Conservation (phyloP, 2,797 vertebrate genomes). For the Chiloscyllium punctatum region DNA sequence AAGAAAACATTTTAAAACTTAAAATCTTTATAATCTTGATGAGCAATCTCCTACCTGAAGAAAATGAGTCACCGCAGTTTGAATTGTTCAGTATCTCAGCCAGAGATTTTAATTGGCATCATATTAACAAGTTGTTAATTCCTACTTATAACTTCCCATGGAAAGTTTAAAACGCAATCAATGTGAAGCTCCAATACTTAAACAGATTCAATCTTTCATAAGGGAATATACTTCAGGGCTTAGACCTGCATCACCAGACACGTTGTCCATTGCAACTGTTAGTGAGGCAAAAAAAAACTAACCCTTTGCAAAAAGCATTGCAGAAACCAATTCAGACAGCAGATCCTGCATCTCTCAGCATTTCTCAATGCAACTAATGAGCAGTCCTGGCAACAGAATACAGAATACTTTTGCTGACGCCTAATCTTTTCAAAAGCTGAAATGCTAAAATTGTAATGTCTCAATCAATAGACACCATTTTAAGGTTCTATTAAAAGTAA, state of each 20-base stretch:
- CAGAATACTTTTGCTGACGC: neutral
- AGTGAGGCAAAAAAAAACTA: neutral
- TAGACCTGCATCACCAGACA: neutral
- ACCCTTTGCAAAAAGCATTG: no score
- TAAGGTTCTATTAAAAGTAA: neutral
- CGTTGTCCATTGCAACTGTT: neutral
- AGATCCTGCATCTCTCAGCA: neutral
- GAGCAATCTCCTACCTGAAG: neutral
- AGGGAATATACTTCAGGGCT: neutral
- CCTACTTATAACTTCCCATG: neutral
- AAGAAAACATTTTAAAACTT: neutral
- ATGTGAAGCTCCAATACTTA: neutral
- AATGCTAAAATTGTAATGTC: neutral
- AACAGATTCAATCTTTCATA: neutral
- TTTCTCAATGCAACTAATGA: neutral
- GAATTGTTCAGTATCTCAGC: neutral
- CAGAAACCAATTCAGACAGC: neutral
- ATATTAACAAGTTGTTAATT: neutral
- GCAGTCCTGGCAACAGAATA: neutral
- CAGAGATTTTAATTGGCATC: neutral
- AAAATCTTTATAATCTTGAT: neutral
- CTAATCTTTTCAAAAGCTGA: neutral
- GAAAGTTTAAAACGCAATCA: neutral
- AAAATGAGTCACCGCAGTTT: neutral
- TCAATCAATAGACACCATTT: neutral